These are phyloP conservation scores for Loripinus fragilis DNA, from an alignment of 2,888 invertebrate genomes.

Conservation along the genomic window DNA sequence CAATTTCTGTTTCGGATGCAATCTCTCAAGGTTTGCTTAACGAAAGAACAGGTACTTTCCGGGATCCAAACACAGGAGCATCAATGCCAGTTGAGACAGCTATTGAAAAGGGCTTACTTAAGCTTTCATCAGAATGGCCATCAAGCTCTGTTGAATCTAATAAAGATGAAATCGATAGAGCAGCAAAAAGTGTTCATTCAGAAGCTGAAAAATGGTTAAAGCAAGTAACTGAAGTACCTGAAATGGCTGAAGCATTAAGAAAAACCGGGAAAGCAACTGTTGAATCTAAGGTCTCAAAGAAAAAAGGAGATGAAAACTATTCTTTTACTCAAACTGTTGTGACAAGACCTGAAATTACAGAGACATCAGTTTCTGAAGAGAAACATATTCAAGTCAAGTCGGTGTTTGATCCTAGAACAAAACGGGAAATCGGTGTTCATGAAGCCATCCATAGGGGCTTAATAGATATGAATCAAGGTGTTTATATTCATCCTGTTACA, in stretches of 20 bases:
- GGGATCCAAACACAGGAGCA: slow-evolving; percentile 92
- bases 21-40: slow-evolving; percentile 91
- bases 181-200: slow-evolving; percentile 24
- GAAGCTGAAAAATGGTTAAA: slow-evolving; percentile 58
- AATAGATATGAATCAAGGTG: slow-evolving; percentile 89
- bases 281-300: slow-evolving; percentile 70
- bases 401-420: slow-evolving; percentile 83
- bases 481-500: slow-evolving; percentile 88
- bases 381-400: slow-evolving; percentile 76
- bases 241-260: slow-evolving; percentile 44
- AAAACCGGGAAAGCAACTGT: slow-evolving; percentile 62
- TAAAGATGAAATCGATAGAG: slow-evolving; percentile 16
- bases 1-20: slow-evolving; percentile 91
- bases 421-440: slow-evolving; percentile 81
- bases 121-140: slow-evolving; percentile 74
- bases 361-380: slow-evolving; percentile 76
- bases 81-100: slow-evolving; percentile 92
- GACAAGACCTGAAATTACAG: slow-evolving; percentile 71
- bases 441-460: slow-evolving; percentile 94
- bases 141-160: slow-evolving; percentile 10
- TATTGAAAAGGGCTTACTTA: slow-evolving; percentile 84
- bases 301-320: slow-evolving; percentile 65
- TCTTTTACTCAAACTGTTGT: slow-evolving; percentile 77
- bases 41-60: slow-evolving; percentile 89
- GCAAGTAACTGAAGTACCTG: slow-evolving; percentile 50